A percentile compares a stretch with the other conserved stretches of the same genome.
Conservation (phyloP, 1,140 invertebrate genomes). For the Platyura marginata region DNA sequence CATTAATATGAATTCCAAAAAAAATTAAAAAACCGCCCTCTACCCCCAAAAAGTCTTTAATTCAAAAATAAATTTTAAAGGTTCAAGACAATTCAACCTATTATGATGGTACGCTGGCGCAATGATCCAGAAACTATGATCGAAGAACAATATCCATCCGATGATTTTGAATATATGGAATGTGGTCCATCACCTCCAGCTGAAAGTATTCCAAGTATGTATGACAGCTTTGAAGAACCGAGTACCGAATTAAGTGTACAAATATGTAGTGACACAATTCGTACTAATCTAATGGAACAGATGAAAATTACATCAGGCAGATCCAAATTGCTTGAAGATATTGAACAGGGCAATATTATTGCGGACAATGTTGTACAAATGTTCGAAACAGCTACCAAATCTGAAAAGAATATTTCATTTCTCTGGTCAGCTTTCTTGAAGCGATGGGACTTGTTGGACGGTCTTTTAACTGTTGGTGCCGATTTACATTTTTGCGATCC, state of each 20-base stretch:
- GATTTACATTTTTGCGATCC: constrained; percentile 46
- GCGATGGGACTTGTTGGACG: constrained; percentile 37
- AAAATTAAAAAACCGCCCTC: background rate
- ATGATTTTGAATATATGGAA: constrained; percentile 50
- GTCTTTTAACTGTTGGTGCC: constrained; percentile 39
- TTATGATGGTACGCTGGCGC: constrained; percentile 25
- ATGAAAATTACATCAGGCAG: constrained; percentile 43
- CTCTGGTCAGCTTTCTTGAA: constrained; percentile 52
- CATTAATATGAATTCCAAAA: background rate
- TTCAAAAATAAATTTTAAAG: constrained; percentile 4
- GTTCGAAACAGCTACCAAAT: constrained; percentile 32
- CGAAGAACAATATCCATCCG: constrained; percentile 32
- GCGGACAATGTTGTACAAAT: constrained; percentile 30
- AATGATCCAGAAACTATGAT: constrained; percentile 37
- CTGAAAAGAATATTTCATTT: constrained; percentile 45
- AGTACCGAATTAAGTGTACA: constrained; percentile 48
- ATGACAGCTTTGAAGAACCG: constrained; percentile 52
- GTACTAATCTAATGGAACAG: constrained; percentile 47
- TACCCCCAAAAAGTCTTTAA: constrained; percentile 3
- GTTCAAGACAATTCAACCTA: constrained; percentile 25
- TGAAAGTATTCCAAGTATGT: constrained; percentile 49
- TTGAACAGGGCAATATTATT: constrained; percentile 42
- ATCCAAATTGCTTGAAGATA: constrained; percentile 44
- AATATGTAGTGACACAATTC: constrained; percentile 52
- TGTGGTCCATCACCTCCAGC: constrained; percentile 51